These are phyloP conservation scores for Quiscalus mexicanus DNA, from an alignment of 2,113 vertebrate genomes.

Conservation along the genomic window DNA sequence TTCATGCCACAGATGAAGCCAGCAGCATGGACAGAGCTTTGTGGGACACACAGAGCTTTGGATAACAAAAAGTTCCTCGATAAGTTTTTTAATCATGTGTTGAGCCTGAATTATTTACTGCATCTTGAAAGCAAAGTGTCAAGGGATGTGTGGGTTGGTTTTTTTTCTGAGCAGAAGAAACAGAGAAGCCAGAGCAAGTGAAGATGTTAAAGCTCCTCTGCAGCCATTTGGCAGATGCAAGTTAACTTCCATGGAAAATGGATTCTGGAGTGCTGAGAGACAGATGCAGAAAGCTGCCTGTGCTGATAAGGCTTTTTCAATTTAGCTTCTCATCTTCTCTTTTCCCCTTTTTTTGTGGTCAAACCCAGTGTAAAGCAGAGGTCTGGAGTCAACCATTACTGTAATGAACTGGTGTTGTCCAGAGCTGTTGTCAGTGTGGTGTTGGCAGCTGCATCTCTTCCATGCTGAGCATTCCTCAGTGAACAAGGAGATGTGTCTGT, in stretches of 20 bases:
- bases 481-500: background rate
- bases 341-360: background rate
- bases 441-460: background rate
- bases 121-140: background rate
- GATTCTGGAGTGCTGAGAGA: background rate
- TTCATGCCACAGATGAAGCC: background rate
- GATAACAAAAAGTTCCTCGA: background rate
- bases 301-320: background rate
- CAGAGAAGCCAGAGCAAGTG: background rate
- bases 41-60: background rate
- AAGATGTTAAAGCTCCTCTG: background rate
- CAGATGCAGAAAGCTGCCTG: background rate
- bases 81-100: background rate
- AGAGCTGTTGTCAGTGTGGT: background rate
- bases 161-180: background rate
- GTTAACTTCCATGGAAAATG: background rate
- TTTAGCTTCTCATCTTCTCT: background rate
- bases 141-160: fast-evolving
- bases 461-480: background rate
- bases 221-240: background rate
- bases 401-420: background rate
- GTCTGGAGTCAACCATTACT: background rate
- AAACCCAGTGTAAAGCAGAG: background rate
- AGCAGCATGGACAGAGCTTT: background rate
- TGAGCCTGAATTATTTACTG: background rate